Conservation (phyloP, 2,113 vertebrate species). For the Theristicus caerulescens region DNA sequence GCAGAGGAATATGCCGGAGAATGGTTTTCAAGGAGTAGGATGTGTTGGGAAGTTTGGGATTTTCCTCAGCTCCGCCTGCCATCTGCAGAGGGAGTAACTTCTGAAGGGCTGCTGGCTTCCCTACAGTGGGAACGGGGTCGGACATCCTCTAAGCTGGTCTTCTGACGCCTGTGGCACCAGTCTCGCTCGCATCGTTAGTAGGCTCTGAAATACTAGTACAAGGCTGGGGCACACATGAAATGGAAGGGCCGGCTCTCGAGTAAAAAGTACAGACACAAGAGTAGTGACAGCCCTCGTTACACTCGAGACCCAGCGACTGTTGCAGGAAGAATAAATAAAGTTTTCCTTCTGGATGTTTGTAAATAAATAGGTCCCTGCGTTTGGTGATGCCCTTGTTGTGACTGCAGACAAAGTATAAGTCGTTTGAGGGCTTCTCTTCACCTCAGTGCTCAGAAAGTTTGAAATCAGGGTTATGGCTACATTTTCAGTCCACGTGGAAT, state of each 20-base stretch:
- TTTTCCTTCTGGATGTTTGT: background rate
- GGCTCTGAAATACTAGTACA: background rate
- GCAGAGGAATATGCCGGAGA: background rate
- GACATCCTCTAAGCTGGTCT: background rate
- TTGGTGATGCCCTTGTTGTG: background rate
- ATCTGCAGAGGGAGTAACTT: background rate
- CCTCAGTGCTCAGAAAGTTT: background rate
- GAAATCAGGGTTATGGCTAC: background rate
- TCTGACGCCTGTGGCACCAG: background rate
- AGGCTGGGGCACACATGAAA: accelerated
- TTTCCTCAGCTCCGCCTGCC: background rate
- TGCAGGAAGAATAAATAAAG: background rate
- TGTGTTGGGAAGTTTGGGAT: background rate
- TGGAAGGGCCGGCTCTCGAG: too few relatives aligned
- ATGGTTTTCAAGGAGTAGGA: background rate
- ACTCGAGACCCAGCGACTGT: background rate
- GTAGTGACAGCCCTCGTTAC: accelerated
- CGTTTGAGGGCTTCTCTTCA: background rate
- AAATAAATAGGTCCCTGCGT: background rate
- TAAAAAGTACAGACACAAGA: too few relatives aligned
- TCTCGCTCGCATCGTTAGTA: accelerated
- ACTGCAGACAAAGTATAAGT: background rate
- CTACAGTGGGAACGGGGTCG: background rate
- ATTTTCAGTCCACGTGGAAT: background rate
- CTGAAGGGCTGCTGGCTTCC: background rate